Base-by-base conservation (phyloP, 2,888 invertebrate genomes). In the Lampropteryx suffumata region DNA sequence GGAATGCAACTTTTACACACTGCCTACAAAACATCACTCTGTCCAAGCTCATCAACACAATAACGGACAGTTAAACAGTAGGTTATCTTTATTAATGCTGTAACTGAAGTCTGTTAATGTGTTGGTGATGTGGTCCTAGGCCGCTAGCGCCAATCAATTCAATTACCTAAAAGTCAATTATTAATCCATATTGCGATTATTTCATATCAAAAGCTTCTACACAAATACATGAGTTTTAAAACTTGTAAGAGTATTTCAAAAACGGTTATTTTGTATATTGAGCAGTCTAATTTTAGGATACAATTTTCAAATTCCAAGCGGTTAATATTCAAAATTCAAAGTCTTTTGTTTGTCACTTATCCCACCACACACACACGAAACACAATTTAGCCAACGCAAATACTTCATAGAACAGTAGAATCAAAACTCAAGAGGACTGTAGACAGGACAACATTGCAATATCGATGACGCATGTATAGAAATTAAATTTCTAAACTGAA, bases 1-100 rank as follows among this genome's bases (percentile, higher is more conserved):
- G 86, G 86, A 86, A 86, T 86, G 86, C 84, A 84, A 71, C 71
- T 68, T 76, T 75, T 65, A 65, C 66, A 69, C 62, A 65, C 46
- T 48, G 51, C 30, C 43, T 54, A 57, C 52, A 68, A 42, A 50
- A 66, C 62, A 65, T 65, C 26, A 61, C 57, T 49, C 54, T 39
- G 39, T 29, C 59, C 57, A 33, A 46, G 9, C 17, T 33, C 28
- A 30, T 24, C 35, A 45, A 46, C 33, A 33, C 9, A 33, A 12
- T 27, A 26, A 45, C 27, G 3, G 28, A n/a, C 7, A 14, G 3
- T 39, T 26, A 17, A 26, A 45, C 24, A 24, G 24, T 7, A 5
- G 24, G 3, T 24, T 24, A 24, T 3, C 7, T 24, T 24, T 6
- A 24, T 24, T 6, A 24, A 17, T n/a, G 24, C 24, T 6, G 7